Percentiles rank a stretch among this genome's conserved stretches.
Conservation (phyloP, 2,113 vertebrate species). For the Catharus minimus region DNA sequence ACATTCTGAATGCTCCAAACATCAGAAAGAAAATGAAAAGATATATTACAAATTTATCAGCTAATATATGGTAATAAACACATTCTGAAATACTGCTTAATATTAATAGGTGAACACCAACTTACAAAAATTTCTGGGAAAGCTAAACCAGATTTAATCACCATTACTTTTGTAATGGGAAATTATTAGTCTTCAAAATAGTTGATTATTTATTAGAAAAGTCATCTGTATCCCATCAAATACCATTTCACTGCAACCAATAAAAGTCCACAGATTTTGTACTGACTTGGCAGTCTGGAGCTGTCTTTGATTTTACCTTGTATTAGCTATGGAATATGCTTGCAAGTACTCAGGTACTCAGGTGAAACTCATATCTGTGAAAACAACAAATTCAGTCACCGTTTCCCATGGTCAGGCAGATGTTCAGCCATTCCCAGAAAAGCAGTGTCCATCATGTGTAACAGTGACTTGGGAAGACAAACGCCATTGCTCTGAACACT, state of each 20-base stretch:
- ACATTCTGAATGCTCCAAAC: background rate
- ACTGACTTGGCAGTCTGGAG: background rate
- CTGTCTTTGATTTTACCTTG: background rate
- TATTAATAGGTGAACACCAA: background rate
- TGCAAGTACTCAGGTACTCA: background rate
- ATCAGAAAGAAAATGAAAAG: background rate
- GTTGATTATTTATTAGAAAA: background rate
- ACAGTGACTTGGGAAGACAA: background rate
- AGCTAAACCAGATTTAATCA: background rate
- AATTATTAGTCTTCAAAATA: background rate
- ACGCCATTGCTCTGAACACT: fast-evolving
- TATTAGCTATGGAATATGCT: background rate
- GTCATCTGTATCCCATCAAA: background rate
- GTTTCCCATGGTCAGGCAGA: background rate
- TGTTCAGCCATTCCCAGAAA: background rate
- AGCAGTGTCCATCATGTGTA: background rate
- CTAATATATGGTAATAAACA: background rate
- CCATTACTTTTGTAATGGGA: background rate
- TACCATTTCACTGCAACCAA: background rate
- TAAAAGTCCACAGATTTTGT: background rate
- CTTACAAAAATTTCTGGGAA: background rate
- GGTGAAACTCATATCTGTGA: background rate
- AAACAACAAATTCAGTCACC: background rate
- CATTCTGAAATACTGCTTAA: background rate
- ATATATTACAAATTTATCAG: background rate